Evolutionary conservation across 92 coral and sea anemone species (phyloP), one percentile per base, ranked within the genome.

Genomic region (Micromussa lordhowensis): DNA sequence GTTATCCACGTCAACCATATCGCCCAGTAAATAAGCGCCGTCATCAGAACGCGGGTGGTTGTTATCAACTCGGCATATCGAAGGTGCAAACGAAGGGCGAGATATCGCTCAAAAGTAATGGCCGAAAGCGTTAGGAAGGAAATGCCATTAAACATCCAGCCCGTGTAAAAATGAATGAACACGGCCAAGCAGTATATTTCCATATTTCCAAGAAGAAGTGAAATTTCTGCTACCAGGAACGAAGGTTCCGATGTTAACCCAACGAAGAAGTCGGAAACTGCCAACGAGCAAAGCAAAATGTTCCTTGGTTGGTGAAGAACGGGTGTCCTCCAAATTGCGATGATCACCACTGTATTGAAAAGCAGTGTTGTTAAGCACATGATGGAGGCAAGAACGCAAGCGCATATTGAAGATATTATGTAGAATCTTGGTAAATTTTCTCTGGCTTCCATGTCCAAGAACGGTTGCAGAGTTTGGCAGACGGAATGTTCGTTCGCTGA

Each of bases 71-170:
- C 77, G 24, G 76, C 49, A 32, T 77, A 77, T 63, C 89, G 89
- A 64, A 86, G 89, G 77, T 86, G 89, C 29, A 77, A 68, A 53
- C 34, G 83, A 17, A 86, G 77, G 77, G 89, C 89, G 44, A 86
- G 89, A 61, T 66, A 86, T 29, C 89, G 89, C 66, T 86, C 89
- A 24, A 77, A 31, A 34, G 66, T 86, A 35, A 86, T 77, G 5
- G 83, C 83, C 7, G 89, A 61, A 1, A 86, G 83, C 15, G 89
- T 86, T 63, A 86, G 55, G 81, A 86, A 86, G 0, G 89, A 86
- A 77, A 66, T 48, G 18, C 89, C 89, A 44, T 80, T 63, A 17
- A 86, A 86, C 2, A 78, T 49, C 89, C 89, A 86, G n/a, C 78
- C 53, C 7, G 89, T 64, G 34, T 86, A 77, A 21, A 86, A 86